Base-by-base conservation (phyloP, 2,888 invertebrate species). In the Sabatieria punctata region DNA sequence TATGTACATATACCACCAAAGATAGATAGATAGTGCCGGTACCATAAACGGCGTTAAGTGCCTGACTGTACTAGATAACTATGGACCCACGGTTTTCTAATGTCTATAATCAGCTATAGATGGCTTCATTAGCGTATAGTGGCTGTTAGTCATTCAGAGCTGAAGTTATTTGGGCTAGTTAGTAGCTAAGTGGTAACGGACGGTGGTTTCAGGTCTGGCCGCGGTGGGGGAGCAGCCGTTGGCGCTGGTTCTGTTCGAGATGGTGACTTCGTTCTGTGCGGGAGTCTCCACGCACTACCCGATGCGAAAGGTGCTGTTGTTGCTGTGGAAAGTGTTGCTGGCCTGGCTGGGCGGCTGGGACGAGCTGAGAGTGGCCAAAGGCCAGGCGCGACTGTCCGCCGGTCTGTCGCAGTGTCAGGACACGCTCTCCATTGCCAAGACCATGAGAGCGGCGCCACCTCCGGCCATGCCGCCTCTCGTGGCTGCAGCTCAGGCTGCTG, bases 271-370 rank as follows among this genome's bases (percentile, higher is more conserved):
- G 56, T 88, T 95, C 65, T 95, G 95, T 69, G 85, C 86, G 57
- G 93, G 93, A 1, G 79, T 82, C 24, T 83, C 86, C 4, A 88
- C 93, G 19, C 91, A 95, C 71, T 95, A 89, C 70, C 97, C 97
- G 2, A 93, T 97, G 78, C 93, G 91, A 67, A 99, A 97, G 71
- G 85, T 95, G 11, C 73, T 99, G 19, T 71, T 99, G 41, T 71
- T 97, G 19, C 67, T 93, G 1, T 97, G 97, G 97, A 97, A 97
- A 72, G 77, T 86, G 11, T 77, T 93, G 48, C 72, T 99, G 44
- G 79, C 91, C 53, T 62, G 65, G 15, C 72, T 97, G 42, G 97
- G 97, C 22, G 95, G 93, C 6, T 84, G 85, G 61, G 78, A 80
- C 49, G 78, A 80, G 47, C 70, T 93, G 25, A 79, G 80, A 60